Conservation (phyloP, 1,140 invertebrate species). For the Drosophila kohkoa region DNA sequence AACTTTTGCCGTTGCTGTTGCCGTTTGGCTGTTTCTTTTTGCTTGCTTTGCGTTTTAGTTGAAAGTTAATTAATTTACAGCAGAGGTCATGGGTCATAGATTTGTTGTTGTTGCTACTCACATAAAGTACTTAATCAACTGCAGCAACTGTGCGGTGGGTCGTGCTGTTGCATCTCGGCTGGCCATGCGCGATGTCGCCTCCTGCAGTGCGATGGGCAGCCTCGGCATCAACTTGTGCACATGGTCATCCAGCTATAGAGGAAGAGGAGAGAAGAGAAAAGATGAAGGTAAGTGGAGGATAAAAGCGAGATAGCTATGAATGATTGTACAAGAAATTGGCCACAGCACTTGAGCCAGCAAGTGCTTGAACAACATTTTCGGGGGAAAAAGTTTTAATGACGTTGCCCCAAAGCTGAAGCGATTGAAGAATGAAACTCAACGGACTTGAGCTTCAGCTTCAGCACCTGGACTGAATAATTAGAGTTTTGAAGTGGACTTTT, state of each 20-base stretch:
- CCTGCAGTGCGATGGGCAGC: constrained; percentile 93
- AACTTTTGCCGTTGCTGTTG: constrained; percentile 58
- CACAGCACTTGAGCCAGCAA: constrained; percentile 62
- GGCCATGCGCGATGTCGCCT: constrained; percentile 93
- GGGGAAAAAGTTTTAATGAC: constrained; percentile 72
- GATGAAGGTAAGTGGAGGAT: too few relatives aligned
- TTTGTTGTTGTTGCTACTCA: constrained; percentile 85
- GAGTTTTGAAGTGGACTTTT: constrained; percentile 82
- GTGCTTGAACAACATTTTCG: constrained; percentile 15
- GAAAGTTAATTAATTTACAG: constrained; percentile 74
- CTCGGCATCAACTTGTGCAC: constrained; percentile 91
- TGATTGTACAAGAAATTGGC: constrained; percentile 51
- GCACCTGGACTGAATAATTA: constrained; percentile 75
- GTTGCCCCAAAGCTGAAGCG: constrained; percentile 23
- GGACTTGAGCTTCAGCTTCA: constrained; percentile 1
- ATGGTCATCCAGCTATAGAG: constrained; percentile 90
- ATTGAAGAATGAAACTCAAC: background rate
- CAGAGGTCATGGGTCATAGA: background rate
- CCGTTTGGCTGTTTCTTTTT: constrained; percentile 42
- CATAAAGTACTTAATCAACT: constrained; percentile 95
- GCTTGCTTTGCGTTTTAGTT: constrained; percentile 55
- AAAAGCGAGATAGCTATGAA: constrained; percentile 1
- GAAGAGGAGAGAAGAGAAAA: background rate
- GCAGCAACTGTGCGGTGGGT: constrained; percentile 94
- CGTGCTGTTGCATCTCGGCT: constrained; percentile 92